phyloP scores from a whole-genome alignment of 2,797 vertebrate genomes.

The Enteromius radiatus region DNA sequence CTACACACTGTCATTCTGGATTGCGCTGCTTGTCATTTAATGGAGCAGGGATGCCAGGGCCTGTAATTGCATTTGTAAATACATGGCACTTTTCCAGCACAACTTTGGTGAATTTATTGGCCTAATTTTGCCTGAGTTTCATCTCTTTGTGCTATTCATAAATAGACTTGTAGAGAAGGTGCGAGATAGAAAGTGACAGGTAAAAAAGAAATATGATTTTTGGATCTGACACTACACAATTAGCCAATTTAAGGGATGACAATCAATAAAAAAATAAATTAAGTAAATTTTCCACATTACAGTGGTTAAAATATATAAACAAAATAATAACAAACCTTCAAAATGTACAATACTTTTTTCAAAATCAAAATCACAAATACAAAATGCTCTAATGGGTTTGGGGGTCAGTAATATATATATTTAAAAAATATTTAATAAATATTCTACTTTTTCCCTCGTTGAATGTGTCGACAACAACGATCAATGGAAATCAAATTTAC shows the following conservation, averaged over 20 bases:
- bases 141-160: conserved; percentile 48
- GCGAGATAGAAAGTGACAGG: background rate
- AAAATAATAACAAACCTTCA: background rate
- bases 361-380: background rate
- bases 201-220: background rate
- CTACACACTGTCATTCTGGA: conserved; percentile 61
- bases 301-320: background rate
- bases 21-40: conserved; percentile 60
- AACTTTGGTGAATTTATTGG: conserved; percentile 59
- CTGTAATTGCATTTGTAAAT: conserved; percentile 67
- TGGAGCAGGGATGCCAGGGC: conserved; percentile 56
- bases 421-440: no score
- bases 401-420: background rate
- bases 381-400: background rate
- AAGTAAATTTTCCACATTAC: background rate
- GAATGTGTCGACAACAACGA: no score
- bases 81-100: conserved; percentile 61
- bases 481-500: no score
- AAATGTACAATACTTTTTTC: background rate
- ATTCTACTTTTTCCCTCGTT: no score
- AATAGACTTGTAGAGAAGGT: conserved; percentile 6
- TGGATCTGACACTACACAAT: background rate
- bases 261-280: background rate
- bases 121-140: conserved; percentile 50
- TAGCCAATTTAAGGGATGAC: background rate